These are phyloP conservation scores for Phengaris alcon DNA, from an alignment of 2,888 invertebrate genomes.

Conservation along the genomic window DNA sequence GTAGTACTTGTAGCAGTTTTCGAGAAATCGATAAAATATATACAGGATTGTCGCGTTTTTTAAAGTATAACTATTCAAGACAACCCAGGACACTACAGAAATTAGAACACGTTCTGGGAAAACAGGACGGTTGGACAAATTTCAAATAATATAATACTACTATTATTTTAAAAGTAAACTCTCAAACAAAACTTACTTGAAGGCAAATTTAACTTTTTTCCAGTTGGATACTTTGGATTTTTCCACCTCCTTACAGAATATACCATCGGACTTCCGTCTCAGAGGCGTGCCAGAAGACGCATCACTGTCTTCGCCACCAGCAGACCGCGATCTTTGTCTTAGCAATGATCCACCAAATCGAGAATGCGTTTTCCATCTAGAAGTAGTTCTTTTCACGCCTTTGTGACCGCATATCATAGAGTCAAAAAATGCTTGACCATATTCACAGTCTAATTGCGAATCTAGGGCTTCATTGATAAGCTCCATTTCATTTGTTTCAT, in stretches of 20 bases:
- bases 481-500: slow-evolving; percentile 61
- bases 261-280: slow-evolving; percentile 63
- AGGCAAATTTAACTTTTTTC: slow-evolving; percentile 93
- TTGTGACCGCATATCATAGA: slow-evolving; percentile 80
- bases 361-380: slow-evolving; percentile 72
- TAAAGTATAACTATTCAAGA: too few species aligned
- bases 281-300: slow-evolving; percentile 60
- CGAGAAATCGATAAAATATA: too few species aligned
- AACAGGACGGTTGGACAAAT: too few species aligned
- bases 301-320: slow-evolving; percentile 81
- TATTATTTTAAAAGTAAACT: too few species aligned
- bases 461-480: slow-evolving; percentile 73
- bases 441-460: slow-evolving; percentile 81
- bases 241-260: slow-evolving; percentile 68
- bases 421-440: slow-evolving; percentile 81
- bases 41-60: too few species aligned
- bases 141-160: too few species aligned
- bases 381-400: slow-evolving; percentile 71
- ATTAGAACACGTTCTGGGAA: too few species aligned
- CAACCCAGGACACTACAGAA: too few species aligned
- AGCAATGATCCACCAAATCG: slow-evolving; percentile 73
- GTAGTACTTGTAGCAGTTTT: too few species aligned
- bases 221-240: slow-evolving; percentile 88
- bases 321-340: slow-evolving; percentile 83
- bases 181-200: slow-evolving; percentile 82